These are phyloP conservation scores for Dendrolimus punctatus DNA, from an alignment of 1,140 invertebrate species.

Conservation along the genomic window DNA sequence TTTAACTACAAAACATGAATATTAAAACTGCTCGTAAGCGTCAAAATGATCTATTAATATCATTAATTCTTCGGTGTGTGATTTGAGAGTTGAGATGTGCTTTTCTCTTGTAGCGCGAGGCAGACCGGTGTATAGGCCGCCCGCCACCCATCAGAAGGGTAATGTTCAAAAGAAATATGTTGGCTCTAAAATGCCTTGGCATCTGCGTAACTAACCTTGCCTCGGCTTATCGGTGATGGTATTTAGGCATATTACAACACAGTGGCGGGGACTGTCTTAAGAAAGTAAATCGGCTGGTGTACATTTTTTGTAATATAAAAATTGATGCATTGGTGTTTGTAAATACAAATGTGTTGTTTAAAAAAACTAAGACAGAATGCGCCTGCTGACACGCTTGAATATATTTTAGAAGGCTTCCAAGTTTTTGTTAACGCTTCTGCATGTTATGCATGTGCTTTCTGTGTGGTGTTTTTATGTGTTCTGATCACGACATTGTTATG, in stretches of 20 bases:
- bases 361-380: constrained; percentile 30
- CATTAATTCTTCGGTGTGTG: constrained; percentile 28
- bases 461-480: neutral
- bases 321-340: constrained; percentile 11
- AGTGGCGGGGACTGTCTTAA: constrained; percentile 36
- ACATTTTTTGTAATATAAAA: constrained; percentile 14
- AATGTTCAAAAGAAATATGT: constrained; percentile 47
- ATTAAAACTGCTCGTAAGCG: constrained; percentile 6
- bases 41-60: constrained; percentile 13
- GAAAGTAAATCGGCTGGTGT: constrained; percentile 9
- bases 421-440: constrained; percentile 12
- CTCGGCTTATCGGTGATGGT: constrained; percentile 44
- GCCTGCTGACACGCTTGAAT: constrained; percentile 17
- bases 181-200: constrained; percentile 28
- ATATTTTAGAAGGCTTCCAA: constrained; percentile 10
- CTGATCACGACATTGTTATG: neutral
- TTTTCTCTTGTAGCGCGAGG: constrained; percentile 60
- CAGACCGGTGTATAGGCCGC: constrained; percentile 54
- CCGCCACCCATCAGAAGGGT: constrained; percentile 63
- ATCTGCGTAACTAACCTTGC: constrained; percentile 44
- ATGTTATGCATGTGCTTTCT: constrained; percentile 7
- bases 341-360: constrained; percentile 20
- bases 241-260: constrained; percentile 44
- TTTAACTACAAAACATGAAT: constrained; percentile 3
- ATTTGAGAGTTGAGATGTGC: constrained; percentile 54